Conservation (phyloP, 2,797 vertebrate species). For the Clarias fuscus region DNA sequence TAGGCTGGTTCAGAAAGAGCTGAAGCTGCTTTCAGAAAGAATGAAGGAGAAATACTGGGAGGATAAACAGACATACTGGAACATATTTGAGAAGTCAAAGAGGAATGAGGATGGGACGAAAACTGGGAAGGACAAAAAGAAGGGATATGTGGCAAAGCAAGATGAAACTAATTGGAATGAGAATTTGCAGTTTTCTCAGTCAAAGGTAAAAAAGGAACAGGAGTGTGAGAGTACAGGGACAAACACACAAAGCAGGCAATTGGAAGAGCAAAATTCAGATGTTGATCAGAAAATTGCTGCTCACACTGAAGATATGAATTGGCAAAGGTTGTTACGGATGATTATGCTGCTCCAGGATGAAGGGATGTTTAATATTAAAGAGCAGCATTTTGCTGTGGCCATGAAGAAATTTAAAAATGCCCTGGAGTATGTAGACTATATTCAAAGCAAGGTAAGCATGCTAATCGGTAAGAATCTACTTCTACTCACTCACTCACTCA, state of each 20-base stretch:
- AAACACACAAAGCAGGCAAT: constrained; percentile 11
- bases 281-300: constrained; percentile 16
- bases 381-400: constrained; percentile 67
- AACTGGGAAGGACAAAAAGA: not conserved
- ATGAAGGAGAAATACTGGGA: constrained; percentile 84
- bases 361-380: constrained; percentile 74
- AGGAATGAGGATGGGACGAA: constrained; percentile 38
- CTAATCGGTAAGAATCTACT: not conserved
- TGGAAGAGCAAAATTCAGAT: constrained; percentile 33
- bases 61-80: constrained; percentile 81
- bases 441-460: constrained; percentile 70
- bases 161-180: not conserved
- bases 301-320: constrained; percentile 66
- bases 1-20: constrained; percentile 62
- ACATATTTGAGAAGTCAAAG: constrained; percentile 69
- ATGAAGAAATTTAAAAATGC: constrained; percentile 72
- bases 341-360: constrained; percentile 76
- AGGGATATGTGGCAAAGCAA: not conserved
- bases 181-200: constrained; percentile 11
- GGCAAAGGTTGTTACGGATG: constrained; percentile 77
- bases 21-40: constrained; percentile 72
- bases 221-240: constrained; percentile 32
- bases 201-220: constrained; percentile 10
- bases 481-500: too few relatives aligned
- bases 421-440: constrained; percentile 69